Evolutionary conservation across 2,113 vertebrate species (phyloP).

Genomic region (Acrocephalus kingi): DNA sequence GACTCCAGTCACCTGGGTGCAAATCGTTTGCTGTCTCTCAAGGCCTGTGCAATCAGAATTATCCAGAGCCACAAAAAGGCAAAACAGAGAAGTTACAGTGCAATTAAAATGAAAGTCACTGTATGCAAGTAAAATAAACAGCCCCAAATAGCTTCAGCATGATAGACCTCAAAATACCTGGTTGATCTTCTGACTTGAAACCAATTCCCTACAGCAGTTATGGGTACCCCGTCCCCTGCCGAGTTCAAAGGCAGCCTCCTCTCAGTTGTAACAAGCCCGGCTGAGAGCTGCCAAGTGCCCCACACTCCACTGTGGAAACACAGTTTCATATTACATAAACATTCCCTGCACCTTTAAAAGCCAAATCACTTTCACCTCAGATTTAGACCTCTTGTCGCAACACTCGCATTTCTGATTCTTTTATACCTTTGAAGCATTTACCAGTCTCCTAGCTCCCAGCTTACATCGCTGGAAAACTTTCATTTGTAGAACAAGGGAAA

Average conservation of each 20-base stretch:
- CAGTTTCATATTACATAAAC: constrained; percentile 48
- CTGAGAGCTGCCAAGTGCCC: constrained; percentile 63
- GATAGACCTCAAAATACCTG: constrained; percentile 54
- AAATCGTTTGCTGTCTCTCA: not conserved
- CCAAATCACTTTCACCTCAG: constrained; percentile 38
- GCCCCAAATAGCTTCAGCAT: constrained; percentile 7
- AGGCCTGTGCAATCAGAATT: not conserved
- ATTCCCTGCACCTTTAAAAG: constrained; percentile 30
- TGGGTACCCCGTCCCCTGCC: constrained; percentile 43
- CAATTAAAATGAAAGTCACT: constrained; percentile 58
- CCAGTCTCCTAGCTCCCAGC: not conserved
- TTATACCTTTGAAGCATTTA: not conserved
- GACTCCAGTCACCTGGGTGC: constrained; percentile 14
- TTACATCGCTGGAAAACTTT: constrained; percentile 9
- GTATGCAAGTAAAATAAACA: constrained; percentile 53
- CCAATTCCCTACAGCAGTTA: constrained; percentile 59
- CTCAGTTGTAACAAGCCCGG: constrained; percentile 35
- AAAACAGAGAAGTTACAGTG: constrained; percentile 18
- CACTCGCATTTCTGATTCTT: not conserved
- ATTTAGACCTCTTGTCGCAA: not conserved
- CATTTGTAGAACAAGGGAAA: constrained; percentile 24
- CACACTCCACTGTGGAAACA: constrained; percentile 56
- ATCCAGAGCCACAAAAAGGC: constrained; percentile 23
- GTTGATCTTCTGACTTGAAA: constrained; percentile 60
- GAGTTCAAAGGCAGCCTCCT: constrained; percentile 74